phyloP scores from a whole-genome alignment of 2,888 invertebrate species.

The Biston stratarius region DNA sequence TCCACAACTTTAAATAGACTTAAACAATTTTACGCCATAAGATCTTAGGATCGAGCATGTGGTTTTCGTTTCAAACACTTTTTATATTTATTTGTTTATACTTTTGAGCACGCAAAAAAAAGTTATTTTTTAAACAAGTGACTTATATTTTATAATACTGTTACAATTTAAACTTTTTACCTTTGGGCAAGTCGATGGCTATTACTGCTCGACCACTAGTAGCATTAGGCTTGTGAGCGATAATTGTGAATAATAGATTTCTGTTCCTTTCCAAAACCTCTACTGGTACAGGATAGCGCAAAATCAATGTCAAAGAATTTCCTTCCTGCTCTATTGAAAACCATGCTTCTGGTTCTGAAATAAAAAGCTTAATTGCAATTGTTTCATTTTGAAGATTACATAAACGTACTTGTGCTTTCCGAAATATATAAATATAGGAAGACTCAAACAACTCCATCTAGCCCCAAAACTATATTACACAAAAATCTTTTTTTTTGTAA shows the following conservation, averaged over 20 bases:
- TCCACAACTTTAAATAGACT: too few species aligned
- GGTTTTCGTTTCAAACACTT: slow-evolving; percentile 23
- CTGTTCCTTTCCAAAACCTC: slow-evolving; percentile 49
- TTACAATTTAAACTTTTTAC: slow-evolving; percentile 39
- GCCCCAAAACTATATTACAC: too few species aligned
- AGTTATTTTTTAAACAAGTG: neutral
- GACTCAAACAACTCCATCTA: too few species aligned
- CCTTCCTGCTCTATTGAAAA: slow-evolving; percentile 43
- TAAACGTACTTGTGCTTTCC: neutral
- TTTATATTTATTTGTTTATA: neutral
- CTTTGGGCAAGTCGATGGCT: slow-evolving; percentile 56
- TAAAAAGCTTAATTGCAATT: slow-evolving; percentile 6
- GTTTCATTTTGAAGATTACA: neutral
- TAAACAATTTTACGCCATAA: too few species aligned
- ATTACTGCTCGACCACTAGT: slow-evolving; percentile 51
- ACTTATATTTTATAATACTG: neutral
- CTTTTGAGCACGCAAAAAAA: neutral
- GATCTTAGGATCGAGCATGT: neutral
- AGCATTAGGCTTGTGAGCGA: slow-evolving; percentile 50
- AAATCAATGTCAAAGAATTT: slow-evolving; percentile 41
- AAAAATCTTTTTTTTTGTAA: too few species aligned
- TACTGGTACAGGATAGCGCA: slow-evolving; percentile 42
- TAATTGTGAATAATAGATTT: slow-evolving; percentile 53
- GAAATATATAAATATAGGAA: too few species aligned
- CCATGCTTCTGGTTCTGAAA: slow-evolving; percentile 49